Evolutionary conservation across 2,888 invertebrate species (phyloP), one percentile per base, ranked within the genome.

Genomic region (Hybos culiciformis): DNA sequence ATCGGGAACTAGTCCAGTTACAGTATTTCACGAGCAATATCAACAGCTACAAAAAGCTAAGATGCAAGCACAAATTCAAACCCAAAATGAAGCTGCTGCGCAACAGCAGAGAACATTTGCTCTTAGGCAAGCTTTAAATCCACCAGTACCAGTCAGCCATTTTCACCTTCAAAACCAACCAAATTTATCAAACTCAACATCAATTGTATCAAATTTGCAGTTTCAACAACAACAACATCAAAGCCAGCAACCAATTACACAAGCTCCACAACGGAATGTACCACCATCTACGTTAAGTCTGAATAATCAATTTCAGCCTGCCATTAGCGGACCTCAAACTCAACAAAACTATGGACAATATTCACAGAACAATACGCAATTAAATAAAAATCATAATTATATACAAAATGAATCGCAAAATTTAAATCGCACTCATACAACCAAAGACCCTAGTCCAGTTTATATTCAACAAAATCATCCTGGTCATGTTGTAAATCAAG

Each of bases 51-150:
- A 77, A 54, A 75, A 77, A 58, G 75, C 76, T 66, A 76, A 77
- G 59, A 58, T 77, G 50, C 75, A 76, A 51, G 75, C 73, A 31
- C 77, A 77, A 56, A 60, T 77, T 55, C 74, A 73, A 50, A 76
- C 76, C 49, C 77, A 77, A 50, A 76, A 71, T 51, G 76, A 77
- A 54, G 76, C 77, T 19, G 69, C 72, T 51, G 72, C 73, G 63
- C 73, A 75, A 50, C 77, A 77, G 55, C 77, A 77, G 51, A 72
- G 76, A 46, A 76, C 75, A 40, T 77, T 77, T 58, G 77, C 77
- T 36, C 69, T 77, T 56, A 62, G 77, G 1, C 77, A 77, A 60
- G 62, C 74, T 14, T 57, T 77, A 44, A 70, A 76, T 49, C 76
- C 77, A 49, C 77, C 77, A 48, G 70, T 75, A 32, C 74, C 60